These are phyloP conservation scores for Scaptodrosophila lebanonensis DNA, from an alignment of 1,140 invertebrate species.

Conservation along the genomic window DNA sequence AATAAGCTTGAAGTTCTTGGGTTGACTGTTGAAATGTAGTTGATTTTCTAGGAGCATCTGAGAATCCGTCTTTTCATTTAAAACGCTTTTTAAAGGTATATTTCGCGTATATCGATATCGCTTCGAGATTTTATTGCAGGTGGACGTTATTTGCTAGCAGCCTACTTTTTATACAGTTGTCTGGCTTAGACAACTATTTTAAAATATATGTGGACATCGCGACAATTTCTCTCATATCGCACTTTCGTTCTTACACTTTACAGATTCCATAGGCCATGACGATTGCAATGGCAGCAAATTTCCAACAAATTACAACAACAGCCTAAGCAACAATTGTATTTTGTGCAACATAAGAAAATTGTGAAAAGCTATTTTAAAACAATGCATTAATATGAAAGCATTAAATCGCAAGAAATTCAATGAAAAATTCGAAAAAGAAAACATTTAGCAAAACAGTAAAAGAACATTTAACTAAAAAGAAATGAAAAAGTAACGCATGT, in stretches of 20 bases:
- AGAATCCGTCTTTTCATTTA: too few relatives aligned
- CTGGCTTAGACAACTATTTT: too few relatives aligned
- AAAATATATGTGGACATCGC: too few relatives aligned
- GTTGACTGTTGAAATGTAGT: too few relatives aligned
- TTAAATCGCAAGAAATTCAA: constrained; percentile 4
- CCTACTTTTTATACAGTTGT: too few relatives aligned
- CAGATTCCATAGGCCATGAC: constrained; percentile 88
- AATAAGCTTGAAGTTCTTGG: too few relatives aligned
- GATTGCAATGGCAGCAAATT: constrained; percentile 81
- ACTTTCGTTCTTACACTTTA: constrained; percentile 23
- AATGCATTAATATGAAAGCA: constrained; percentile 57
- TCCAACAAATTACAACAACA: constrained; percentile 72
- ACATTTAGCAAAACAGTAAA: constrained; percentile 7
- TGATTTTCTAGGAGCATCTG: too few relatives aligned
- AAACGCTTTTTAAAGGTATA: too few relatives aligned
- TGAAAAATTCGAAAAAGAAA: constrained; percentile 14
- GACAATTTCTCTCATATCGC: too few relatives aligned
- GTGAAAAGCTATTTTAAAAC: constrained; percentile 67
- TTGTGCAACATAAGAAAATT: constrained; percentile 74
- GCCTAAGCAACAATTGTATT: constrained; percentile 72
- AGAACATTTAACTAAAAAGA: constrained; percentile 26
- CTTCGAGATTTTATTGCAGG: too few relatives aligned
- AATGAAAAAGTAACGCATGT: constrained; percentile 40
- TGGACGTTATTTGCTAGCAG: too few relatives aligned
- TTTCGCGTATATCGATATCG: too few relatives aligned